Base-by-base conservation (phyloP, 2,888 invertebrate genomes). In the Callyntrura guangdongensis region DNA sequence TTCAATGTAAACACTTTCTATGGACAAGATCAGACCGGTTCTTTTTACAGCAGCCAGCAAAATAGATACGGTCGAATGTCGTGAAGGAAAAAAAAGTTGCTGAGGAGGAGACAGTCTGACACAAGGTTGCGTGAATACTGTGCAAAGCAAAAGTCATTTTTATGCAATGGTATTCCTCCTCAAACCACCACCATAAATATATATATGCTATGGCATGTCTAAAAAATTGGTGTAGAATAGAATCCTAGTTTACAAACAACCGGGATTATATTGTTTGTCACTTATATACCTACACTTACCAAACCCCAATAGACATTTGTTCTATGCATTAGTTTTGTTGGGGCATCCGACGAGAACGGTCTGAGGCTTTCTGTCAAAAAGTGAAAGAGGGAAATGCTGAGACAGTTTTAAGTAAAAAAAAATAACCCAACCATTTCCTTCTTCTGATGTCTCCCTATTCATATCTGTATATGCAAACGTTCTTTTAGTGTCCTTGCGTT, bases 391-490 rank as follows among this genome's bases (percentile, higher is more conserved):
- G 85, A 89, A 84, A 84, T 12, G 85, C 25, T 77, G 47, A 79
- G 85, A 89, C 89, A 89, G 85, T 89, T 89, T 89, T 89, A 89
- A 89, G 79, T 84, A 85, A 89, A 89, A 89, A 89, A 61, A 89
- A 89, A 89, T 89, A 89, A 79, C 89, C 89, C 69, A 85, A 67
- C 84, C 89, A 85, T 89, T 89, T 89, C 89, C 89, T 53, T 36
- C 17, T 83, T 47, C 47, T 83, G 22, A 22, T 64, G n/a, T 27
- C 81, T 88, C 72, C 81, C 53, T 56, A 72, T 53, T 20, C 47
- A 77, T 67, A 56, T 72, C 47, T 56, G n/a, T n/a, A 47, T 0
- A 14, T 36, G 20, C 27, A 27, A n/a, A 25, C 45, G 36, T 53
- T 81, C n/a, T 77, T 47, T 77, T 64, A 77, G 47, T 77, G 25